These are phyloP conservation scores for Sebastes steindachneri DNA, from an alignment of 2,797 vertebrate genomes.

Conservation along the genomic window DNA sequence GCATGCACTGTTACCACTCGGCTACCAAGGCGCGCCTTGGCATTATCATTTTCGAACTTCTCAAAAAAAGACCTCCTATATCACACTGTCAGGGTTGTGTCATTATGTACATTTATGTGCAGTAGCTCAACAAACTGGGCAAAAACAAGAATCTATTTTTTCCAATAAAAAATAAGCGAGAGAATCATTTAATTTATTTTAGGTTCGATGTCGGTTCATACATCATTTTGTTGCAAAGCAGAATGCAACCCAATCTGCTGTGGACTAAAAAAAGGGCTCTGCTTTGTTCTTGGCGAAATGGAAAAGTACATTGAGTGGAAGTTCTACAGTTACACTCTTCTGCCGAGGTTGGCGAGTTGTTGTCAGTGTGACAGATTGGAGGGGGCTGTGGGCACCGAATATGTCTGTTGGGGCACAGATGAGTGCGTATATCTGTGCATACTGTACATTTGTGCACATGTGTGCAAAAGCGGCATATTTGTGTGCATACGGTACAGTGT, in stretches of 20 bases:
- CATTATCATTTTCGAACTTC: too few relatives aligned
- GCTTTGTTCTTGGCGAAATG: conserved; percentile 65
- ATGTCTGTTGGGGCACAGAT: conserved; percentile 19
- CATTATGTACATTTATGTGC: neutral
- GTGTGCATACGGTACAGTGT: neutral
- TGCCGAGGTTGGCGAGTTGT: conserved; percentile 53
- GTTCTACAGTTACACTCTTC: conserved; percentile 66
- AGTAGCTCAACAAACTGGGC: neutral
- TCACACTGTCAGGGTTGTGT: neutral
- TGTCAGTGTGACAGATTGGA: conserved; percentile 43
- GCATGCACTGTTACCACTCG: neutral
- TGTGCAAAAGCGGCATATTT: neutral
- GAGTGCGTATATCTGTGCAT: neutral
- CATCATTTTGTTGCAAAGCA: neutral
- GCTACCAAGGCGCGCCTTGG: neutral
- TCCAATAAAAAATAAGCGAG: neutral
- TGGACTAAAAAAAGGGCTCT: conserved; percentile 47
- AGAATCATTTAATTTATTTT: neutral
- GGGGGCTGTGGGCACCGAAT: conserved; percentile 10
- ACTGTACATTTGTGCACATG: neutral
- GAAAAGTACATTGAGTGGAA: conserved; percentile 45
- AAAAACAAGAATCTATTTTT: neutral
- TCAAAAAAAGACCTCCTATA: neutral
- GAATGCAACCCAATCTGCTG: neutral
- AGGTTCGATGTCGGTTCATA: neutral